Evolutionary conservation across 2,113 vertebrate genomes (phyloP).

Genomic region (Microcebus murinus): DNA sequence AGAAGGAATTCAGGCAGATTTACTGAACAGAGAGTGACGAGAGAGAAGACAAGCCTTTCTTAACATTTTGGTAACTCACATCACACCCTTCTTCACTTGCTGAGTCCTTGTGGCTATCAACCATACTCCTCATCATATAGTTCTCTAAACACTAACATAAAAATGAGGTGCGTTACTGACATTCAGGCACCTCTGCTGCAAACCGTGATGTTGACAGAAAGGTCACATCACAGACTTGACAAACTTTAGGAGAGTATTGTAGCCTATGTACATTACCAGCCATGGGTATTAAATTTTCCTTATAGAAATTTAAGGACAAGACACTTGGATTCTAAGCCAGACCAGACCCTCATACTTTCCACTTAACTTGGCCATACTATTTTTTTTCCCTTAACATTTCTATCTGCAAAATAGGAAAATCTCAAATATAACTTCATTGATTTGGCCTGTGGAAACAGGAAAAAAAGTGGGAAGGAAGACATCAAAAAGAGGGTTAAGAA

Average conservation of each 20-base stretch:
- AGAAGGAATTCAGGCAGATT: constrained; percentile 26
- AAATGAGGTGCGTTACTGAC: neutral
- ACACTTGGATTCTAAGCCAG: constrained; percentile 6
- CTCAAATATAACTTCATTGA: constrained; percentile 21
- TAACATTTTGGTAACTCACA: neutral
- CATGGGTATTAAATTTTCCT: neutral
- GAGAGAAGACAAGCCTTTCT: neutral
- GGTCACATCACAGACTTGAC: neutral
- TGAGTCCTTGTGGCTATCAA: neutral
- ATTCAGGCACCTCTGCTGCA: constrained; percentile 1
- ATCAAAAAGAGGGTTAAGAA: constrained; percentile 47
- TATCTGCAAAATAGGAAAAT: constrained; percentile 35
- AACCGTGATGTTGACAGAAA: constrained; percentile 6
- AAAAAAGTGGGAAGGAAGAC: neutral
- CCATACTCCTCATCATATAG: neutral
- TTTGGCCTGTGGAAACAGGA: neutral
- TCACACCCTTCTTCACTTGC: neutral
- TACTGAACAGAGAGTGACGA: neutral
- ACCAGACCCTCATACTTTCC: neutral
- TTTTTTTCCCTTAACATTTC: constrained; percentile 22
- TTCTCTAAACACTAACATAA: neutral
- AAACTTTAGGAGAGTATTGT: neutral
- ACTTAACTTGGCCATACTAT: neutral
- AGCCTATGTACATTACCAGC: neutral
- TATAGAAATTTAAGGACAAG: neutral